Conservation (phyloP, 2,113 vertebrate species). For the Capricornis sumatraensis region DNA sequence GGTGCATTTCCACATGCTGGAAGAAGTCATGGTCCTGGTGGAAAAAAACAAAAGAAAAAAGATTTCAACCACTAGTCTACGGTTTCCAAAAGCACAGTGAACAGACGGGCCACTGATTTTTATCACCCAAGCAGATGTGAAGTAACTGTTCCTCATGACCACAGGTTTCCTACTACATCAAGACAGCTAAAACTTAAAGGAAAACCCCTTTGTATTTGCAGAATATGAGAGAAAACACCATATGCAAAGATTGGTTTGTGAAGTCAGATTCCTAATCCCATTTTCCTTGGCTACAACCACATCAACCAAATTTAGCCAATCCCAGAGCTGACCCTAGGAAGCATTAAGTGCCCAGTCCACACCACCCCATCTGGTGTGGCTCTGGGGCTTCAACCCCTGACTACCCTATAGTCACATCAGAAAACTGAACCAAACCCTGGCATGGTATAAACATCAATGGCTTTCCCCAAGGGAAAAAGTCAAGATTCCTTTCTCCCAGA, state of each 20-base stretch:
- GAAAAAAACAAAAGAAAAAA: slow-evolving; percentile 31
- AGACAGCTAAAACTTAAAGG: background rate
- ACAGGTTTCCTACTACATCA: background rate
- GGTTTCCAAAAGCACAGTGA: background rate
- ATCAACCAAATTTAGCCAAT: background rate
- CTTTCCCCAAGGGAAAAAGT: background rate
- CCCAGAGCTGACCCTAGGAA: background rate
- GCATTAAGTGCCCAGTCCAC: background rate
- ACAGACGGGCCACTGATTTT: background rate
- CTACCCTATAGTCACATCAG: background rate
- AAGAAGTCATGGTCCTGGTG: slow-evolving; percentile 97
- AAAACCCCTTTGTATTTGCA: background rate
- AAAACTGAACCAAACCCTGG: background rate
- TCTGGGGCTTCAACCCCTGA: background rate
- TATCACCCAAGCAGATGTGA: background rate
- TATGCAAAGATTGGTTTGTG: background rate
- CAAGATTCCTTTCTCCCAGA: background rate
- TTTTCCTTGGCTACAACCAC: background rate
- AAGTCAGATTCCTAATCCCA: background rate
- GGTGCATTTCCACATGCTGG: slow-evolving; percentile 98
- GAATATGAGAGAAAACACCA: background rate
- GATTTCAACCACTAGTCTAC: background rate
- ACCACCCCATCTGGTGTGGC: background rate
- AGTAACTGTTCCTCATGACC: background rate
- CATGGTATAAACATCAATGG: background rate